Base-by-base conservation (phyloP, 2,888 invertebrate genomes). In the Arge pagana region DNA sequence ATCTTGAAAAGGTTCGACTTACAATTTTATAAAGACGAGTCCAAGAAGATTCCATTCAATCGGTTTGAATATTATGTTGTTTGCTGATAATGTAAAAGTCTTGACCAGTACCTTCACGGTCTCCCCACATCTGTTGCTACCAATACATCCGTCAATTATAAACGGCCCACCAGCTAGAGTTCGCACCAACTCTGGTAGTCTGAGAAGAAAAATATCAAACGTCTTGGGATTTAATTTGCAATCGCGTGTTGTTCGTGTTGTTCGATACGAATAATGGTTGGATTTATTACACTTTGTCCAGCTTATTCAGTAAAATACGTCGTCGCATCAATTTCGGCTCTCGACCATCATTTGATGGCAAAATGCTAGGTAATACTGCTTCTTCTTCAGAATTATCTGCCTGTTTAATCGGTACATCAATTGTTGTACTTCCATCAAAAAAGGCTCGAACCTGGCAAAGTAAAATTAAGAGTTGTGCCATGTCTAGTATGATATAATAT, bases 1-100 rank as follows among this genome's bases (percentile, higher is more conserved):
- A n/a, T n/a, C n/a, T n/a, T n/a, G n/a, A n/a, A n/a, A n/a, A n/a
- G n/a, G 8, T 48, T 21, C 49, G 59, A 77, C 82, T 79, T 78
- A 85, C 80, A 90, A 78, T 73, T 86, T 84, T 16, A 89, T 81
- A 31, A 89, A 79, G 31, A 89, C 77, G n/a, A 89, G 77, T 3
- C 85, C 82, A 52, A 89, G 83, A 19, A 89, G 75, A 53, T 81
- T 86, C 89, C 89, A 89, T 63, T 88, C 84, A 10, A 81, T 77
- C 0, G 87, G 86, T 70, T 85, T 87, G 65, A 89, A 87, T 66
- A 84, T 81, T 24, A 90, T 85, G 68, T 89, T 90, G 60, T 85
- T 80, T 1, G 88, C 83, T 60, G 83, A 83, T 40, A 90, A 77
- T 57, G 83, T 83, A 65, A 88, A 87, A 23, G 86, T 86, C 57